Evolutionary conservation across 2,113 vertebrate genomes (phyloP), one percentile per base, ranked within the genome.

Genomic region (Pseudonaja textilis): DNA sequence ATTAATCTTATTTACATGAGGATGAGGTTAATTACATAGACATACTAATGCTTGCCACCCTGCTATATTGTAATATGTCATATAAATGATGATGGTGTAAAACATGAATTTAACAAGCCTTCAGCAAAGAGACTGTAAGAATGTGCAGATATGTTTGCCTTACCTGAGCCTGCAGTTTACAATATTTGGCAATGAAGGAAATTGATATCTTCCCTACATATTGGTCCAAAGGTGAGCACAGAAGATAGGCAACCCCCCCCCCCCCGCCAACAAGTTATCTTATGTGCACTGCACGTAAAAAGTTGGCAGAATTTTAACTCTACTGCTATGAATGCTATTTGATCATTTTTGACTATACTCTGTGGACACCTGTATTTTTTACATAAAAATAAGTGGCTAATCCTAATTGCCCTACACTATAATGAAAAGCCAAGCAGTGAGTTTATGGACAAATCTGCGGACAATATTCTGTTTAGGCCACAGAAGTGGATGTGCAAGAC

Each of bases 1-100:
- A 97, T 97, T 97, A 97, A 96, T 96, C 94, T 96, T 93, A 97
- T 97, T 97, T 96, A 93, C 94, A 96, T 96, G 74, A 95, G 59
- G 91, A 94, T 96, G 93, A 97, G 95, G 91, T 96, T 96, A 96
- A 96, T 95, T 96, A 95, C 94, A 90, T 94, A 91, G 86, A 29
- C 54, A 55, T 34, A 95, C 95, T 96, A 95, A 34, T 93, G 3
- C 18, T 96, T 91, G 93, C 94, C 96, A 96, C 93, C 86, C 95
- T 92, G 52, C 93, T 93, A 93, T 95, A 69, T 85, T 74, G n/a
- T 90, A 94, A 90, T 89, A 42, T 94, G 8, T 18, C 45, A 64
- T 74, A 85, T 85, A 91, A 91, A 91, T 50, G 94, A 93, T 91
- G 95, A 94, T 91, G 88, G 94, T 91, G 96, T 56, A 85, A 61